phyloP scores from a whole-genome alignment of 2,888 invertebrate species.

The Sabatieria punctata region DNA sequence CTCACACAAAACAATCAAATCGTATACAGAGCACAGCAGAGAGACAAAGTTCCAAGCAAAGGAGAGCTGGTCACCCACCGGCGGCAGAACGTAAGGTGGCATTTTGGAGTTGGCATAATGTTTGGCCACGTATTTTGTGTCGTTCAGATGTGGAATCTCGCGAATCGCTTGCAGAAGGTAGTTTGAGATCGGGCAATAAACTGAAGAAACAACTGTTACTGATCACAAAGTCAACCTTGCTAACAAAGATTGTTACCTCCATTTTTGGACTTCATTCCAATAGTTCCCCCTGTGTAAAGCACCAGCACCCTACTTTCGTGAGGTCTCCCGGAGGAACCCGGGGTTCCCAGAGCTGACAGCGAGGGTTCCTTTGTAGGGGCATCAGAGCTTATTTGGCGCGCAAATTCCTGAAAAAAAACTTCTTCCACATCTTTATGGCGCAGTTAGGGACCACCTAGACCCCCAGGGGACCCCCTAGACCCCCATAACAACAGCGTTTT shows the following conservation, averaged over 20 bases:
- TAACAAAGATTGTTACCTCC: no score
- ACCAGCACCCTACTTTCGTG: conserved; percentile 51
- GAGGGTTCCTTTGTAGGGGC: no score
- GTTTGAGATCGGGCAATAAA: conserved; percentile 52
- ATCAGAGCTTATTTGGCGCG: no score
- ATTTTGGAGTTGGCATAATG: conserved; percentile 19
- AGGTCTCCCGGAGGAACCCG: no score
- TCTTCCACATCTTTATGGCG: no score
- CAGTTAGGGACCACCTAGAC: no score
- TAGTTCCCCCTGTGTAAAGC: conserved; percentile 86
- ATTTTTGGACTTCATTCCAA: conserved; percentile 75
- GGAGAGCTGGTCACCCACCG: no score
- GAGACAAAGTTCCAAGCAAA: conserved; percentile 7
- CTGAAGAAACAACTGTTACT: conserved; percentile 48
- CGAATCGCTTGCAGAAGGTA: conserved; percentile 52
- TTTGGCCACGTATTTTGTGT: conserved; percentile 47
- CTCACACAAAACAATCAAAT: no score
- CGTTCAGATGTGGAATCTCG: conserved; percentile 66
- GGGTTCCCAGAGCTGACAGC: no score
- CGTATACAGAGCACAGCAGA: conserved; percentile 6
- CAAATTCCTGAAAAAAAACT: no score
- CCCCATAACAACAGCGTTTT: no score
- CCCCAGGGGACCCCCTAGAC: no score
- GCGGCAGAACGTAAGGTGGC: conserved; percentile 39
- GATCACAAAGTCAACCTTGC: background rate